Evolutionary conservation across 2,113 vertebrate genomes (phyloP).

Genomic region (Pedionomus torquatus): DNA sequence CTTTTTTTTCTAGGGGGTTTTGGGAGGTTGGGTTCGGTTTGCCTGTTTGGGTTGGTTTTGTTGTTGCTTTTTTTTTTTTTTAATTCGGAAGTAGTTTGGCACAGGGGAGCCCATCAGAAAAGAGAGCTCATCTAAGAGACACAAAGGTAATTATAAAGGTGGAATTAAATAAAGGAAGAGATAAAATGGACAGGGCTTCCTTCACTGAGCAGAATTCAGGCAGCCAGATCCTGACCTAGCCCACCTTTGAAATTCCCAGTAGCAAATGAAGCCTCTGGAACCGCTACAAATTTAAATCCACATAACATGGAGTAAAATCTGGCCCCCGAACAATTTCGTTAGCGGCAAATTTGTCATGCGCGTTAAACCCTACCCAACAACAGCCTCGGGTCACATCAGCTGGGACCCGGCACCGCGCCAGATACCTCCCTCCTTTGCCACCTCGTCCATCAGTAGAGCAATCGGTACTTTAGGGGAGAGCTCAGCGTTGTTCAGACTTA

Average conservation of each 20-base stretch:
- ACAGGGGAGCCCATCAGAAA: neutral
- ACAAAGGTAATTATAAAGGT: neutral
- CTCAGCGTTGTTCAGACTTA: constrained; percentile 32
- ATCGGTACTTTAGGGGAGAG: neutral
- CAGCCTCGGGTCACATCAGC: neutral
- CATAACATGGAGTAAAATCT: neutral
- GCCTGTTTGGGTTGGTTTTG: too few species aligned
- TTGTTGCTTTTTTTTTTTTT: neutral
- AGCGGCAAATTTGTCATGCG: constrained; percentile 27
- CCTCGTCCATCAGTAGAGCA: neutral
- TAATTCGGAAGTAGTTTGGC: neutral
- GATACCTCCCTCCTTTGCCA: neutral
- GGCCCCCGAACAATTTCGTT: constrained; percentile 20
- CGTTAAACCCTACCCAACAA: neutral
- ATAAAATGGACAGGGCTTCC: neutral
- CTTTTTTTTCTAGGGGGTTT: neutral
- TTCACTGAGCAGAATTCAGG: neutral
- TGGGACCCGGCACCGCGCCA: neutral
- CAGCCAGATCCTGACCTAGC: neutral
- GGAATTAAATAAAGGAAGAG: neutral
- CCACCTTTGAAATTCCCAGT: neutral
- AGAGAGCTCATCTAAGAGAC: neutral
- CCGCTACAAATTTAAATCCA: neutral
- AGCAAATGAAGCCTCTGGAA: neutral
- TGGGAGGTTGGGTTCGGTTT: neutral